phyloP scores from a whole-genome alignment of 2,888 invertebrate species.

The Gymnosoma rotundatum region DNA sequence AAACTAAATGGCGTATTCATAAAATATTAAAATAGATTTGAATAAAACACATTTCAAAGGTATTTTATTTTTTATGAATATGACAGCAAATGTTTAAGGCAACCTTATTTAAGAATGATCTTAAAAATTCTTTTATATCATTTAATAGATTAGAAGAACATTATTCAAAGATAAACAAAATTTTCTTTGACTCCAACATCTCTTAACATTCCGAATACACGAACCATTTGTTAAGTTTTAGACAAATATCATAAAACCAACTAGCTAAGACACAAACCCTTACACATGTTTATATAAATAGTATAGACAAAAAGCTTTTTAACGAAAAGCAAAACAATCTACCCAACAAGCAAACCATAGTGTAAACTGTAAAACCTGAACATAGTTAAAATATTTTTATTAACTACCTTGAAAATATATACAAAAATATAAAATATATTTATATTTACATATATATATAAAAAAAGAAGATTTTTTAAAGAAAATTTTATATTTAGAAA shows the following conservation, averaged over 20 bases:
- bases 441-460: neutral
- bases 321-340: constrained; percentile 32
- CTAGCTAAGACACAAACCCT: constrained; percentile 60
- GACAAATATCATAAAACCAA: neutral
- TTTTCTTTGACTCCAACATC: constrained; percentile 25
- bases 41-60: too few species aligned
- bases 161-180: neutral
- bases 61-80: too few species aligned
- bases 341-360: constrained; percentile 70
- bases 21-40: too few species aligned
- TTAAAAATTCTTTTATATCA: constrained; percentile 1
- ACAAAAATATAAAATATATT: constrained; percentile 35
- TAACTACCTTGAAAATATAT: constrained; percentile 31
- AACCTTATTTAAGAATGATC: constrained; percentile 34
- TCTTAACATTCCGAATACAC: constrained; percentile 25
- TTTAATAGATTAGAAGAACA: constrained; percentile 1
- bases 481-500: constrained; percentile 26
- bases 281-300: neutral
- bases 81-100: constrained; percentile 62
- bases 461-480: constrained; percentile 50
- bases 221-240: constrained; percentile 43
- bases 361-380: constrained; percentile 70
- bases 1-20: too few species aligned
- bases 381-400: constrained; percentile 67
- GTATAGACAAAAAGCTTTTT: constrained; percentile 29